Evolutionary conservation across 2,113 vertebrate species (phyloP).

Genomic region (Girardinichthys multiradiatus): DNA sequence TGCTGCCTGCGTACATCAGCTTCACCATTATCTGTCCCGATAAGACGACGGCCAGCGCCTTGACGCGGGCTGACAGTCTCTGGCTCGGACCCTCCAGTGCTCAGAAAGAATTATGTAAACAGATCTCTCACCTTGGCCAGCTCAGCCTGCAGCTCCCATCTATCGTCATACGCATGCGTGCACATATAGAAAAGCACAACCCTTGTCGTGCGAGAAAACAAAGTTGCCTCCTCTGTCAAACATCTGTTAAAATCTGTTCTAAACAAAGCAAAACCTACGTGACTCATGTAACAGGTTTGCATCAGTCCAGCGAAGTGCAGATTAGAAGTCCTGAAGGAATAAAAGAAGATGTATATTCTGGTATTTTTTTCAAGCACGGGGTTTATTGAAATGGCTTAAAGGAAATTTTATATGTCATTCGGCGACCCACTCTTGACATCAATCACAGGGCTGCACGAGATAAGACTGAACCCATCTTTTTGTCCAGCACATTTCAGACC

Average conservation of each 20-base stretch:
- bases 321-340: conserved; percentile 19
- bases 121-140: conserved; percentile 25
- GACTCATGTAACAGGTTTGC: conserved; percentile 23
- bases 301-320: conserved; percentile 12
- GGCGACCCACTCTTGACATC: conserved; percentile 68
- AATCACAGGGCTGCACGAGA: conserved; percentile 64
- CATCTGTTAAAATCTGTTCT: conserved; percentile 25
- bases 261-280: conserved; percentile 25
- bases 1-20: conserved; percentile 68
- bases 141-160: conserved; percentile 37
- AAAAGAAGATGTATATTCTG: conserved; percentile 9
- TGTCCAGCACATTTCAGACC: conserved; percentile 61
- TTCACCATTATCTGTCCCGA: conserved; percentile 74
- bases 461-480: conserved; percentile 70
- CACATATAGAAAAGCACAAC: background rate
- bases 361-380: conserved; percentile 18
- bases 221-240: conserved; percentile 40
- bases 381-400: conserved; percentile 55
- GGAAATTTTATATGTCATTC: conserved; percentile 62
- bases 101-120: conserved; percentile 71
- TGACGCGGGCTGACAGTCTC: conserved; percentile 61
- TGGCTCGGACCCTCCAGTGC: conserved; percentile 48
- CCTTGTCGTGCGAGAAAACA: conserved; percentile 27
- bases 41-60: conserved; percentile 49
- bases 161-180: conserved; percentile 55